Base-by-base conservation (phyloP, 2,113 vertebrate genomes). In the Lophius piscatorius region DNA sequence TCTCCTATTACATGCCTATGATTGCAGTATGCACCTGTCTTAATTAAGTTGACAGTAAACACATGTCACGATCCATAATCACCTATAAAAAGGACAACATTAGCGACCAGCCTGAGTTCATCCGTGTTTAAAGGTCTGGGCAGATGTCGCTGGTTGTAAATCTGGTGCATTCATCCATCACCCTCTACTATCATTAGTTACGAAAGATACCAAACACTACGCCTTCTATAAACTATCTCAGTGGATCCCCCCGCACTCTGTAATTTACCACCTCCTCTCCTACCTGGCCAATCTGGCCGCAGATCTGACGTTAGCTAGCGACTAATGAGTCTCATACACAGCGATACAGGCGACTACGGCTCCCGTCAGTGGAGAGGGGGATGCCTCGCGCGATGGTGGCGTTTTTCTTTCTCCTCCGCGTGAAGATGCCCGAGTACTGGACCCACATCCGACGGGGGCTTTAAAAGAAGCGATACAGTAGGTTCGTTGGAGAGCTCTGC, bases 101-200 rank as follows among this genome's bases (percentile, higher is more conserved):
- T 13, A 8, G 22, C 36, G 13, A 47, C 9, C 28, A 36, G 42
- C 16, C 29, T 21, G 18, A 17, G 41, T 22, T 67, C 38, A 47
- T 44, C n/a, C 34, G 24, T 68, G 65, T 62, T 70, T 70, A 78
- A 54, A 72, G 29, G 44, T 61, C 41, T 9, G 64, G 49, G 40
- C 64, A 66, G 49, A 79, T 57, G 60, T 51, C 42, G 56, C 35
- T 63, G 49, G 36, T 60, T 48, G 54, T 78, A 59, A 70, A 72
- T 83, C 57, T 86, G 88, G 80, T 74, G 86, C 86, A 86, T 82
- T 80, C 80, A 88, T 88, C 88, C 78, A 90, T 90, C 86, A 87
- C 70, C 54, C 49, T 36, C 44, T 66, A 39, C 17, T 39, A 41
- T 28, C 59, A 5, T 31, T 4, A 57, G 41, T 22, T 4, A 56